These are phyloP conservation scores for Pteromalus puparum DNA, from an alignment of 1,140 invertebrate genomes.

Conservation along the genomic window DNA sequence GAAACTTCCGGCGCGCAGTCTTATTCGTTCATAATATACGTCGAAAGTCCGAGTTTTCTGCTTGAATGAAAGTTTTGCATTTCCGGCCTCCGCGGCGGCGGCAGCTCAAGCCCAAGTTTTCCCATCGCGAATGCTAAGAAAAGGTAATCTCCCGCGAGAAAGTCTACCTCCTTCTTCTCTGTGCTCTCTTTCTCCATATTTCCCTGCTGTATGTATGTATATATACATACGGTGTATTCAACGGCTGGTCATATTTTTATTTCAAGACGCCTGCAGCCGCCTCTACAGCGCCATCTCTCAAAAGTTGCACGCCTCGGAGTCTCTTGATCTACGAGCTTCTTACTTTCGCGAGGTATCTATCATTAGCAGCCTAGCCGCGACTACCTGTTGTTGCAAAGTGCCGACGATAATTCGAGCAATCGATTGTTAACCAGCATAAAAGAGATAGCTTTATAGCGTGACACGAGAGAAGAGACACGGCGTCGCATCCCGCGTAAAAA, in stretches of 20 bases:
- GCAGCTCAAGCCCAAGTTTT: constrained; percentile 35
- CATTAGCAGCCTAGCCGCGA: neutral
- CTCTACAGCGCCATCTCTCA: neutral
- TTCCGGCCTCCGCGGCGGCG: constrained; percentile 20
- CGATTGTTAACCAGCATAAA: no score
- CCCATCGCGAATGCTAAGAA: constrained; percentile 38
- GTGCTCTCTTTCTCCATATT: neutral
- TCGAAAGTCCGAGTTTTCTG: constrained; percentile 47
- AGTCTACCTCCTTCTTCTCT: neutral
- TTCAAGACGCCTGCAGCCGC: neutral
- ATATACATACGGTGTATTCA: neutral
- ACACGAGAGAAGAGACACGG: no score
- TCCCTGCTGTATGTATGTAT: neutral
- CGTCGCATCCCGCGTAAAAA: no score
- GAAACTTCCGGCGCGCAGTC: constrained; percentile 38
- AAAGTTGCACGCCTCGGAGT: neutral
- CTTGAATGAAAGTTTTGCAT: constrained; percentile 45
- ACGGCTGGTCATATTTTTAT: constrained; percentile 20
- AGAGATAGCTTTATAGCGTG: no score
- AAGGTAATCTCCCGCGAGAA: constrained; percentile 39
- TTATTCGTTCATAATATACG: constrained; percentile 46
- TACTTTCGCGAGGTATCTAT: neutral
- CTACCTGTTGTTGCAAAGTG: neutral
- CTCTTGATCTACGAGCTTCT: neutral
- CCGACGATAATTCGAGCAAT: no score